Evolutionary conservation across 2,797 vertebrate species (phyloP).

Genomic region (Sciurus vulgaris): DNA sequence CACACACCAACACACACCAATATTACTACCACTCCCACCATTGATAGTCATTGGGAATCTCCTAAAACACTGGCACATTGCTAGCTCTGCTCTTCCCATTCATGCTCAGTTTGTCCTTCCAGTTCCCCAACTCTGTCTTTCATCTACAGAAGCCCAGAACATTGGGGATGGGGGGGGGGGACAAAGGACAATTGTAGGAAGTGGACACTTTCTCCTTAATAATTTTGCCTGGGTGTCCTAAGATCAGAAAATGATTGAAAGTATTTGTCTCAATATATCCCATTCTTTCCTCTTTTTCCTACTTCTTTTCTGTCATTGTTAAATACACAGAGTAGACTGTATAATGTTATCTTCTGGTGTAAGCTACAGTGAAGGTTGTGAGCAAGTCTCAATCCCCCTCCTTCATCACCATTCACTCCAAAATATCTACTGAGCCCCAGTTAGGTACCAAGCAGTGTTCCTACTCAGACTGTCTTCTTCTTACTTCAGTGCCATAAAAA

Average conservation of each 20-base stretch:
- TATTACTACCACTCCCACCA: background rate
- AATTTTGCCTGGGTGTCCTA: conserved; percentile 33
- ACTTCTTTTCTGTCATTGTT: conserved; percentile 39
- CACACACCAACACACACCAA: no score
- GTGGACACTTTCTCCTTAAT: background rate
- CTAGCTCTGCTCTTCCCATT: background rate
- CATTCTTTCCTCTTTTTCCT: conserved; percentile 7
- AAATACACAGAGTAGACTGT: conserved; percentile 7
- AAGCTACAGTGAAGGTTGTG: conserved; percentile 21
- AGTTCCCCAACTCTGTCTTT: background rate
- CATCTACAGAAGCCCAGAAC: conserved; percentile 3
- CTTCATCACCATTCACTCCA: background rate
- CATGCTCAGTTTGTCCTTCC: background rate
- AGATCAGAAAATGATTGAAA: conserved; percentile 55
- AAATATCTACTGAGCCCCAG: background rate
- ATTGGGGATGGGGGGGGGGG: background rate
- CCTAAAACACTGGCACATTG: background rate
- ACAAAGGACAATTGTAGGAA: background rate
- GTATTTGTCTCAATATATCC: background rate
- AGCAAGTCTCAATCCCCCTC: background rate
- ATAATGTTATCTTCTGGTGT: background rate
- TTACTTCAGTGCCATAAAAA: background rate
- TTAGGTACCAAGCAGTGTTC: background rate
- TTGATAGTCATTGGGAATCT: background rate
- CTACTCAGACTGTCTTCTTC: background rate